Evolutionary conservation across 2,113 vertebrate species (phyloP).

Genomic region (Pachypanchax playfairii): DNA sequence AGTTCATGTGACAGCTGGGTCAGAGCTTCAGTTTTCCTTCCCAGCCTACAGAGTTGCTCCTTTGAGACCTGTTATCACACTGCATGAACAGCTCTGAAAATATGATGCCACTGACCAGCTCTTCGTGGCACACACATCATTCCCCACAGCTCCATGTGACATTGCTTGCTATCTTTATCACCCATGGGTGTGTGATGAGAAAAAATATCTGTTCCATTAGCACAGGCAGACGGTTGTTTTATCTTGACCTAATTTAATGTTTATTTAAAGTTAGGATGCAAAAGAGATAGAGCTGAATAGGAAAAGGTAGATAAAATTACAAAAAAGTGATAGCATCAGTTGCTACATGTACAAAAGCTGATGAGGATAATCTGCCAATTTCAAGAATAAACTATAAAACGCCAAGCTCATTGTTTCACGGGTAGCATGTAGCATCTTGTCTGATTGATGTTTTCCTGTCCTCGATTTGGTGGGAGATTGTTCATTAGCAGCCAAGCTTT

Average conservation of each 20-base stretch:
- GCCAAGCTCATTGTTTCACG: neutral
- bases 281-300: slow-evolving; percentile 30
- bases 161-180: slow-evolving; percentile 36
- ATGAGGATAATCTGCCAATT: slow-evolving; percentile 32
- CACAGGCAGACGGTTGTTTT: slow-evolving; percentile 54
- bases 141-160: slow-evolving; percentile 1
- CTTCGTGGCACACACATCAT: neutral
- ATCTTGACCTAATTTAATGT: slow-evolving; percentile 69
- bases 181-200: slow-evolving; percentile 35
- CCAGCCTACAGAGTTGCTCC: slow-evolving; percentile 55
- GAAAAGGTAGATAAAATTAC: slow-evolving; percentile 59
- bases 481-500: too few species aligned
- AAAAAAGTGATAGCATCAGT: slow-evolving; percentile 44
- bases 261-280: slow-evolving; percentile 68
- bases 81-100: slow-evolving; percentile 37
- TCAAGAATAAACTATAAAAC: slow-evolving; percentile 42
- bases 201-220: slow-evolving; percentile 55
- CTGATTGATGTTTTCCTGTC: too few species aligned
- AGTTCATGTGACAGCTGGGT: slow-evolving; percentile 60
- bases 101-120: slow-evolving; percentile 16
- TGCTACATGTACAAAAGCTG: slow-evolving; percentile 26
- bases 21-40: slow-evolving; percentile 61
- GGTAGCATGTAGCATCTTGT: neutral
- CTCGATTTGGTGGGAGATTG: too few species aligned
- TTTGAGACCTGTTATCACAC: slow-evolving; percentile 36